Percentiles rank a stretch among this genome's conserved stretches.
Evolutionary conservation across 2,797 vertebrate genomes (phyloP).

Genomic region (Hephaestus fuliginosus): DNA sequence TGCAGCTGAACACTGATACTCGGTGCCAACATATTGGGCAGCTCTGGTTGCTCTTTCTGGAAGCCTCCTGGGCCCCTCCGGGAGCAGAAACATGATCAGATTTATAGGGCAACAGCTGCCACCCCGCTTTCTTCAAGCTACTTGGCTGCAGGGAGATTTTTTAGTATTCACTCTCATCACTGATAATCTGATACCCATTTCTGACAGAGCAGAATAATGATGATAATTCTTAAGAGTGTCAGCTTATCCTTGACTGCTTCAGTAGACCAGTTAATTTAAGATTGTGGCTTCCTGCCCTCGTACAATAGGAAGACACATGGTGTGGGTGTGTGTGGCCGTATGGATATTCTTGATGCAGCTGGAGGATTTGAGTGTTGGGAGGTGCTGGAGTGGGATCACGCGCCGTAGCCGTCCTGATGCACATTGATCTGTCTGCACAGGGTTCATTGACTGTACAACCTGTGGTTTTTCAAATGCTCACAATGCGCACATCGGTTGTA

Average conservation of each 20-base stretch:
- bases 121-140: constrained; percentile 70
- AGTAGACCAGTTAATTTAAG: constrained; percentile 84
- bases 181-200: constrained; percentile 83
- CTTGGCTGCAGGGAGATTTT: constrained; percentile 73
- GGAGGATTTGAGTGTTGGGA: constrained; percentile 49
- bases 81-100: constrained; percentile 71
- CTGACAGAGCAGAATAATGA: constrained; percentile 80
- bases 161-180: constrained; percentile 81
- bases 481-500: constrained; percentile 10
- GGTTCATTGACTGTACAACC: constrained; percentile 69
- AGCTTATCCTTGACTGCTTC: constrained; percentile 82
- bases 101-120: constrained; percentile 81
- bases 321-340: constrained; percentile 40
- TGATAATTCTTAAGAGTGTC: constrained; percentile 82
- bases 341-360: constrained; percentile 65
- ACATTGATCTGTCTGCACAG: constrained; percentile 73
- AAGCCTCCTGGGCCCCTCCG: constrained; percentile 53
- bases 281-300: constrained; percentile 71
- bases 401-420: constrained; percentile 51
- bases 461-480: constrained; percentile 45
- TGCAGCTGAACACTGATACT: constrained; percentile 49
- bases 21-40: constrained; percentile 60
- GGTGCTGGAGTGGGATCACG: constrained; percentile 65
- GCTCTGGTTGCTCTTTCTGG: constrained; percentile 75
- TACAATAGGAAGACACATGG: constrained; percentile 59